phyloP scores from a whole-genome alignment of 2,888 invertebrate genomes.

The Microctonus hyperodae region DNA sequence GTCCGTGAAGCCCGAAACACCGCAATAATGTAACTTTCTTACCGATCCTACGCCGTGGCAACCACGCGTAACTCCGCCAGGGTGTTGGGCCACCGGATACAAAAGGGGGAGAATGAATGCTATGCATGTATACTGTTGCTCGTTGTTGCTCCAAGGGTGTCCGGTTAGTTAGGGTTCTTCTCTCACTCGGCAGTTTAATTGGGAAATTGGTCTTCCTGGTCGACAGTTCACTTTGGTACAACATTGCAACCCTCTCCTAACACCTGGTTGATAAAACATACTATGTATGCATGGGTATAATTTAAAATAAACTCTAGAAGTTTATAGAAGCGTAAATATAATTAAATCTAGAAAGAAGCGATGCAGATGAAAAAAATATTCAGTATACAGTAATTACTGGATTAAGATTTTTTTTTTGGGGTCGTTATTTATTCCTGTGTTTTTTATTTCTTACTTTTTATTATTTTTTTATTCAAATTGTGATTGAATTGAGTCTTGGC shows the following conservation, averaged over 20 bases:
- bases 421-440: too few relatives aligned
- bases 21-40: slow-evolving; percentile 58
- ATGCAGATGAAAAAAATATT: neutral
- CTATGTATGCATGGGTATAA: neutral
- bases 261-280: neutral
- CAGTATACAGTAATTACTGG: neutral
- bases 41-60: slow-evolving; percentile 45
- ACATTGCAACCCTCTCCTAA: neutral
- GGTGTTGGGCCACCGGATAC: slow-evolving; percentile 33
- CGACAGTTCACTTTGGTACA: slow-evolving; percentile 11
- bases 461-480: neutral
- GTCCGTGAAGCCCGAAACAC: slow-evolving; percentile 54
- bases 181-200: slow-evolving; percentile 57
- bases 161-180: slow-evolving; percentile 53
- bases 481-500: neutral
- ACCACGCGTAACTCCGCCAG: slow-evolving; percentile 41
- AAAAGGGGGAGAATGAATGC: slow-evolving; percentile 14
- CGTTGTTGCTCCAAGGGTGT: slow-evolving; percentile 34
- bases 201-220: slow-evolving; percentile 51
- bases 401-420: neutral
- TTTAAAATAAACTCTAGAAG: neutral
- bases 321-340: neutral
- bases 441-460: neutral
- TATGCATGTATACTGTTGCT: slow-evolving; percentile 14
- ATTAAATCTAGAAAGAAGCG: neutral